These are phyloP conservation scores for Ochropleura leucogaster DNA, from an alignment of 2,888 invertebrate species.

Conservation along the genomic window DNA sequence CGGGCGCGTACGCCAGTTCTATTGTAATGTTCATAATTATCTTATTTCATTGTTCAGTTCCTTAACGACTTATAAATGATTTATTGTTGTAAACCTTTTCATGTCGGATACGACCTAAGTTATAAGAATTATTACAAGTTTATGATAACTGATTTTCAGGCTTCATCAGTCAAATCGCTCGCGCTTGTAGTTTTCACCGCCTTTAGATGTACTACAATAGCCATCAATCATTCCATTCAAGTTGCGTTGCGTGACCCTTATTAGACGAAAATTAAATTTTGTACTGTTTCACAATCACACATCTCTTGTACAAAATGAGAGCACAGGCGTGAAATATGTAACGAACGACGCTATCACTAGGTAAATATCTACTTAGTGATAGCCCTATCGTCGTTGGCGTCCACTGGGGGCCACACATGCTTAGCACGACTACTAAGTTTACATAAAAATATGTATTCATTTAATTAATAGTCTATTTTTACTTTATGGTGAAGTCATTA, in stretches of 20 bases:
- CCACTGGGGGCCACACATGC: slow-evolving; percentile 55
- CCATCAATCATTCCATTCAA: slow-evolving; percentile 75
- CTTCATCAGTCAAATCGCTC: slow-evolving; percentile 45
- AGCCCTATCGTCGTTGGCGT: not conserved
- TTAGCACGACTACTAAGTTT: slow-evolving; percentile 37
- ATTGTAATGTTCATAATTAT: slow-evolving; percentile 65
- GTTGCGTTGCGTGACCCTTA: slow-evolving; percentile 66
- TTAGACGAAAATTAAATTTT: slow-evolving; percentile 71
- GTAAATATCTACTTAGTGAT: slow-evolving; percentile 58
- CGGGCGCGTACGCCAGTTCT: slow-evolving; percentile 55
- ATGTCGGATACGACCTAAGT: slow-evolving; percentile 11
- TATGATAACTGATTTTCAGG: slow-evolving; percentile 13
- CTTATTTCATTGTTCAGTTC: slow-evolving; percentile 64
- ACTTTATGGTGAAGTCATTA: slow-evolving; percentile 49
- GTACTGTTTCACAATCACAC: slow-evolving; percentile 70
- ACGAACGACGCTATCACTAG: slow-evolving; percentile 62
- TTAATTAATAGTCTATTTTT: slow-evolving; percentile 51
- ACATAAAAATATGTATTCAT: slow-evolving; percentile 52
- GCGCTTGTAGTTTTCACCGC: slow-evolving; percentile 55
- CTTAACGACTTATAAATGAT: slow-evolving; percentile 63
- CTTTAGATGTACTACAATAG: slow-evolving; percentile 46
- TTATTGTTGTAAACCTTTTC: slow-evolving; percentile 41
- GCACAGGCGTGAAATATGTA: slow-evolving; percentile 63
- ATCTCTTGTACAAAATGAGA: slow-evolving; percentile 66
- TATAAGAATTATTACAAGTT: slow-evolving; percentile 33